Conservation (phyloP, 2,113 vertebrate species). For the Oryzias woworae region DNA sequence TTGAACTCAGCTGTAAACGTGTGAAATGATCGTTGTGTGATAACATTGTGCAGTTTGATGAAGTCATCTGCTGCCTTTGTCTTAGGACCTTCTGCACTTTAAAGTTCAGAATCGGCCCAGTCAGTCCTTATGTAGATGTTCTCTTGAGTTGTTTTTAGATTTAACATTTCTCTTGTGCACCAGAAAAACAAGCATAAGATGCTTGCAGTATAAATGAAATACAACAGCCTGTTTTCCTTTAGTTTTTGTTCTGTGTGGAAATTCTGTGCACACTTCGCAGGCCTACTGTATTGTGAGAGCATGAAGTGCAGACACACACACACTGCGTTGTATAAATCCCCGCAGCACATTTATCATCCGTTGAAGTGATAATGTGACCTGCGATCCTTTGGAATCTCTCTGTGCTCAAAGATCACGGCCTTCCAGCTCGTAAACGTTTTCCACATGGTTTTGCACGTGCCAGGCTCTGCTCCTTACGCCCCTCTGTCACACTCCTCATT, state of each 20-base stretch:
- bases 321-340: constrained; percentile 44
- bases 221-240: no score
- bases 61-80: no score
- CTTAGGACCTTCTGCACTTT: no score
- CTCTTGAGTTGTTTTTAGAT: no score
- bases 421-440: constrained; percentile 70
- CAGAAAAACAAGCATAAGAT: no score
- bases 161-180: no score
- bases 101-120: no score
- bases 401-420: constrained; percentile 60
- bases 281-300: not conserved
- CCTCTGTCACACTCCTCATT: constrained; percentile 57
- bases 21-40: no score
- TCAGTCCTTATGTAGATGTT: no score
- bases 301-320: constrained; percentile 6
- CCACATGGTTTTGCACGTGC: constrained; percentile 70
- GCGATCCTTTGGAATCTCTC: constrained; percentile 49
- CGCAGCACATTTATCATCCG: constrained; percentile 66
- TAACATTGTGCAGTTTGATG: no score
- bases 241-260: not conserved
- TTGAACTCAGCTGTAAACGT: no score
- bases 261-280: not conserved
- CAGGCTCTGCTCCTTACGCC: constrained; percentile 37
- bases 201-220: no score
- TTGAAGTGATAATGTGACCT: constrained; percentile 70